Base-by-base conservation (phyloP, 2,888 invertebrate species). In the Hyposoter dolosus region DNA sequence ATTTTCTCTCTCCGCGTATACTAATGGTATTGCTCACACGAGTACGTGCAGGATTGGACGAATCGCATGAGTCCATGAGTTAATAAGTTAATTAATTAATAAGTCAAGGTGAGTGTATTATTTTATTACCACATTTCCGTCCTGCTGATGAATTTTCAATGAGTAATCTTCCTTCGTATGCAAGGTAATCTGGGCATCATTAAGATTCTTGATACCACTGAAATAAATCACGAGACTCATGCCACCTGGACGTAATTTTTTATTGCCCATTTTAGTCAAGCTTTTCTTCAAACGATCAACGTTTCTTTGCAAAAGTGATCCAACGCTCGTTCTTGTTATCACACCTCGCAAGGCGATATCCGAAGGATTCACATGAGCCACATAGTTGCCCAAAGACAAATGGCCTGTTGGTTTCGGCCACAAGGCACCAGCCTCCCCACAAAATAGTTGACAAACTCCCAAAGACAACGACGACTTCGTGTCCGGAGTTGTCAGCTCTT, bases 341-440 rank as follows among this genome's bases (percentile, higher is more conserved):
- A 78, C 90, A 28, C 95, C 93, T 0, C 77, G 71, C 3, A 96
- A 89, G 0, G 95, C 94, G 19, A 97, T 95, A 65, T 95, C 95
- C 81, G 96, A 94, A 0, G 94, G 91, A 90, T 96, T 94, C 23
- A 96, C 81, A 63, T 94, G 90, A 89, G 95, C 95, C 47, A 96
- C 92, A 88, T 94, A 94, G 80, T 95, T 95, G 0, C 96, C 96
- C 0, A 96, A 90, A 3, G 95, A 94, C 4, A 95, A 90, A 23
- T 95, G 94, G 0, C 96, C 96, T 0, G 96, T 96, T 0, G 97
- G 96, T 89, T 94, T 95, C 0, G 96, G 97, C 97, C 96, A 97
- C 1, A 97, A 90, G 0, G 95, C 94, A 92, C 96, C 96, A 75
- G 95, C 94, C 45, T 95, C 94, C 43, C 95, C 95, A 90, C 96